Percentiles rank a stretch among this genome's conserved stretches.
Evolutionary conservation across 2,888 invertebrate genomes (phyloP).

Genomic region (Orthonevra nobilis): DNA sequence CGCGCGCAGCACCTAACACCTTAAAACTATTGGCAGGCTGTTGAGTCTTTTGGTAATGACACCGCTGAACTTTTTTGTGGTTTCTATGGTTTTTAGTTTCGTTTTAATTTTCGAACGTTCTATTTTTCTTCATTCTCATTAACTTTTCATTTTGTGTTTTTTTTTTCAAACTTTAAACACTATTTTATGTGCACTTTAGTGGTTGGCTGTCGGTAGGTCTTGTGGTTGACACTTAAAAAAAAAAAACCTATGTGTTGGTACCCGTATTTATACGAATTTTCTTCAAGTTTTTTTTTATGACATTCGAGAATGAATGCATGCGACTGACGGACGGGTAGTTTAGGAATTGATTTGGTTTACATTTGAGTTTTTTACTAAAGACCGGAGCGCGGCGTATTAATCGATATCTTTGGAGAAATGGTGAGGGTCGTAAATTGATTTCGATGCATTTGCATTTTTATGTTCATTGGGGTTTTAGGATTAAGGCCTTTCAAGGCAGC

Average conservation of each 20-base stretch:
- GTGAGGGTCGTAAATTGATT: background rate
- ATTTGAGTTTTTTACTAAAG: background rate
- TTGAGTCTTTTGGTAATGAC: slow-evolving; percentile 16
- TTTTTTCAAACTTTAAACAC: background rate
- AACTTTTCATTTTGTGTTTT: no score
- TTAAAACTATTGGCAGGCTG: no score
- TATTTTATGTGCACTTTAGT: slow-evolving; percentile 17
- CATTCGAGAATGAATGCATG: slow-evolving; percentile 33
- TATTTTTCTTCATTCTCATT: no score
- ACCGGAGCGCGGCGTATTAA: background rate
- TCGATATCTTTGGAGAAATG: background rate
- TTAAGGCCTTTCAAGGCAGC: no score
- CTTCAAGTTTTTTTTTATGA: slow-evolving; percentile 14
- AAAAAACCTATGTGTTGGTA: no score
- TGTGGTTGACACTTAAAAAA: slow-evolving; percentile 10
- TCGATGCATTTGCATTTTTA: no score
- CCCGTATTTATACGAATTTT: no score
- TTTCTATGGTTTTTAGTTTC: slow-evolving; percentile 1
- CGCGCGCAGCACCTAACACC: background rate
- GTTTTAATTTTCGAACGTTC: no score
- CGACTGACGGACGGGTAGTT: slow-evolving; percentile 31
- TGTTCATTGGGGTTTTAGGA: no score
- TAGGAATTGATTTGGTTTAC: slow-evolving; percentile 2
- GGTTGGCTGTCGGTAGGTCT: background rate
- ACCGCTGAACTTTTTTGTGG: slow-evolving; percentile 13